These are phyloP conservation scores for Pelobates fuscus DNA, from an alignment of 2,113 vertebrate genomes.

Conservation along the genomic window DNA sequence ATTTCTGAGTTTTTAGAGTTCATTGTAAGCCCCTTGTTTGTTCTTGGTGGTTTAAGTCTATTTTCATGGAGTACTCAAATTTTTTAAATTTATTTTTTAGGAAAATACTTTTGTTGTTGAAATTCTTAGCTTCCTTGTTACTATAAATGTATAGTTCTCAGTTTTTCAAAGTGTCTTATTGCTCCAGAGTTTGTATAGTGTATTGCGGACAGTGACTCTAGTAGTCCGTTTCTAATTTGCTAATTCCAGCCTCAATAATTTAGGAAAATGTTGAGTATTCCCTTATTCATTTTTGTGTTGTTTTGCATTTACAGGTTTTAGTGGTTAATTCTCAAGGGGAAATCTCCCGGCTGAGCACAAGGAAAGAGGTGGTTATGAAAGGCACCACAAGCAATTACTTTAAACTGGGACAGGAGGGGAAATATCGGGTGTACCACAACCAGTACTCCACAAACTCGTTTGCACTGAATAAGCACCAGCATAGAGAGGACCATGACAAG, in stretches of 20 bases:
- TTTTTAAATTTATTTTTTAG: no score
- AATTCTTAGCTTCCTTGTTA: no score
- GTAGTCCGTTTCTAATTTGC: no score
- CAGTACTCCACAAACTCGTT: constrained; percentile 95
- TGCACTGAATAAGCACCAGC: constrained; percentile 96
- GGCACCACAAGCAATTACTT: constrained; percentile 82
- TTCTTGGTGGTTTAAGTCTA: no score
- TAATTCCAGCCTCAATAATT: background rate
- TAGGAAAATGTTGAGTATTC: constrained; percentile 3
- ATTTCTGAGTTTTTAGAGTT: no score
- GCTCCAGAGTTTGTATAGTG: no score
- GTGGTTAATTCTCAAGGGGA: constrained; percentile 90
- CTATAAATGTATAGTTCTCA: no score
- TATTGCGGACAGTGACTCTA: no score
- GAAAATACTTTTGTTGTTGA: no score
- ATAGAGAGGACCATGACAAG: constrained; percentile 97
- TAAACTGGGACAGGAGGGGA: constrained; percentile 96
- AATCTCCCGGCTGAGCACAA: constrained; percentile 81
- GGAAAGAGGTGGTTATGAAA: constrained; percentile 86
- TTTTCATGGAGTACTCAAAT: no score
- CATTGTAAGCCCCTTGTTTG: no score
- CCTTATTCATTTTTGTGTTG: constrained; percentile 29
- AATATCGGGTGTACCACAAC: constrained; percentile 96
- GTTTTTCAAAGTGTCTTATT: no score
- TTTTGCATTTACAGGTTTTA: constrained; percentile 72